phyloP scores from a whole-genome alignment of 2,888 invertebrate genomes.

The Hydrotaea diabolus region DNA sequence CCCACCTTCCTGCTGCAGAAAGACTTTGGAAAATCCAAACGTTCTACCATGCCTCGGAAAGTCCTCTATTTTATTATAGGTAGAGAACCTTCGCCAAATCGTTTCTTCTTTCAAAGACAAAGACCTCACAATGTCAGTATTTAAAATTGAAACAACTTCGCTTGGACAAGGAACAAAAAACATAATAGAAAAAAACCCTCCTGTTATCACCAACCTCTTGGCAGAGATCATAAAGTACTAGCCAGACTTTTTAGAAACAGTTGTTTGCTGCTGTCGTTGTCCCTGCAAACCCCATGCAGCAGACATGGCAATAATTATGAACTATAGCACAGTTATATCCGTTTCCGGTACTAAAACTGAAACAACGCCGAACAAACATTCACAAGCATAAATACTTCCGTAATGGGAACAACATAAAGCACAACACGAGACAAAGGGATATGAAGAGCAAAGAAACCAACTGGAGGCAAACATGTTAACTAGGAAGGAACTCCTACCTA shows the following conservation, averaged over 20 bases:
- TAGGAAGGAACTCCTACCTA: not conserved
- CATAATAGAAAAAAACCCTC: not conserved
- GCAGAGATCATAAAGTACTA: not conserved
- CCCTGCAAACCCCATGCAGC: not conserved
- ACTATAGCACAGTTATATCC: not conserved
- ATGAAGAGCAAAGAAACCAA: not conserved
- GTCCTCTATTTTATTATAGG: too few relatives aligned
- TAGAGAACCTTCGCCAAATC: too few relatives aligned
- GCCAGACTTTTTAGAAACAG: too few relatives aligned
- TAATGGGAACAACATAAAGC: not conserved
- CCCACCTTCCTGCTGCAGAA: too few relatives aligned
- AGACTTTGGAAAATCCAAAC: too few relatives aligned
- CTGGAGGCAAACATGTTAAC: not conserved
- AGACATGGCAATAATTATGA: constrained; percentile 21
- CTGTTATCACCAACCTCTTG: not conserved
- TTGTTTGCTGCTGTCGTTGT: not conserved
- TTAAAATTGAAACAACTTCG: too few relatives aligned
- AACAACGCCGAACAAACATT: not conserved
- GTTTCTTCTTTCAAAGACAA: too few relatives aligned
- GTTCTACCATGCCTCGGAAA: too few relatives aligned
- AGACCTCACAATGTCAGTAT: too few relatives aligned
- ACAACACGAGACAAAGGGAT: not conserved
- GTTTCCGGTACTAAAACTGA: constrained; percentile 11
- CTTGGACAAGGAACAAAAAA: too few relatives aligned
- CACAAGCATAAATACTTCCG: constrained; percentile 1